Evolutionary conservation across 1,140 invertebrate genomes (phyloP).

Genomic region (Pseudomyrmex sp.): DNA sequence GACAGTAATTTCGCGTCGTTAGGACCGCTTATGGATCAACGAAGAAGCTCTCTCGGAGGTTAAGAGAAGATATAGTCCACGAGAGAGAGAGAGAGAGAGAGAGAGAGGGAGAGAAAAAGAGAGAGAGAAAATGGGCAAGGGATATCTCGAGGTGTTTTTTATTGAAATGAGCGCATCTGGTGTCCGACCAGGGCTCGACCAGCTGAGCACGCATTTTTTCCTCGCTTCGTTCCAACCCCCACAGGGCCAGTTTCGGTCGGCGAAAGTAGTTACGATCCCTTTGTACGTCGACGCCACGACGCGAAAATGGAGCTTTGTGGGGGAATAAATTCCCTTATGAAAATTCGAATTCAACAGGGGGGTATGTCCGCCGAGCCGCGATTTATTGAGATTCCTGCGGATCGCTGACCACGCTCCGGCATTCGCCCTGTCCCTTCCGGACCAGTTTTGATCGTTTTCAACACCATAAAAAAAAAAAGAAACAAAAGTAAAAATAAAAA

Average conservation of each 20-base stretch:
- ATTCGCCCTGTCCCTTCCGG: background rate
- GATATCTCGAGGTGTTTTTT: constrained; percentile 70
- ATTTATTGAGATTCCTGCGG: constrained; percentile 74
- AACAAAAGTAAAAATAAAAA: background rate
- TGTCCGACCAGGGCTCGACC: constrained; percentile 50
- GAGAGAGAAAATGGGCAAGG: background rate
- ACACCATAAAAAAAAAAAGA: constrained; percentile 57
- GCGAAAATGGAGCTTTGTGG: constrained; percentile 72
- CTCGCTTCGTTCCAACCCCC: constrained; percentile 24
- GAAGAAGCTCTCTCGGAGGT: constrained; percentile 47
- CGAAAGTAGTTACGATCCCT: constrained; percentile 42
- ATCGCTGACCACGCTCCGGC: constrained; percentile 63
- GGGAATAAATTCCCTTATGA: constrained; percentile 80
- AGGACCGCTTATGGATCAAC: constrained; percentile 65
- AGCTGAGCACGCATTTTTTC: constrained; percentile 76
- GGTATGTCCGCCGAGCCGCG: constrained; percentile 50
- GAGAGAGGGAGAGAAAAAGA: too few species aligned
- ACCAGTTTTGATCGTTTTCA: constrained; percentile 16
- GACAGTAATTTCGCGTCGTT: constrained; percentile 58
- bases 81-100: background rate
- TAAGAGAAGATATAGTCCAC: constrained; percentile 40
- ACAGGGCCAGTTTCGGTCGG: constrained; percentile 10
- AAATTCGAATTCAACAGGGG: constrained; percentile 72
- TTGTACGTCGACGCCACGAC: constrained; percentile 10
- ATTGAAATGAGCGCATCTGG: constrained; percentile 76